Base-by-base conservation (phyloP, 2,888 invertebrate species). In the Linnaemya tessellans region DNA sequence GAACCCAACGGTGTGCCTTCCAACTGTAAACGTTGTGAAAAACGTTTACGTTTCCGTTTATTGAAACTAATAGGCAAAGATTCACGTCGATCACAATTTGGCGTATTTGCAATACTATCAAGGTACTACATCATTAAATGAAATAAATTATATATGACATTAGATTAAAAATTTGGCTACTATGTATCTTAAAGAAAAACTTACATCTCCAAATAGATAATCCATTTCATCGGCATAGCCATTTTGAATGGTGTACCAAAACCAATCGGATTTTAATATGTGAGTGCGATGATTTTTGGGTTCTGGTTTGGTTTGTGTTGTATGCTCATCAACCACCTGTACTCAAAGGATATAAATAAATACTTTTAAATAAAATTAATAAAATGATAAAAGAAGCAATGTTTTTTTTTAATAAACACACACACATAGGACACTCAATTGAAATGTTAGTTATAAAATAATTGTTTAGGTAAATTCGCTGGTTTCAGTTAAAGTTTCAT, bases 161-260 rank as follows among this genome's bases (percentile, higher is more conserved):
- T n/a, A 41, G n/a, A 49, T 71, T 22, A 4, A 46, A 49, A 10
- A 7, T 3, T 3, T n/a, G 25, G 25, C n/a, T 35, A 25, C n/a
- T n/a, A n/a, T n/a, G n/a, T 46, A 49, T 49, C n/a, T 62, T 18
- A 64, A 10, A 41, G 11, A 4, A 3, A 20, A 60, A 94, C 95
- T 95, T 94, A 96, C 97, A 93, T 97, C 96, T 93, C 96, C 96
- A 90, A 97, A 97, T 20, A 96, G 94, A 93, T 98, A 98, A 88
- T 98, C 96, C 90, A 96, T 95, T 92, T 98, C 99, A 90, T 97
- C 96, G 85, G 98, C 97, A 87, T 97, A 97, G 90, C 98, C 98
- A 94, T 98, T 98, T 93, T 98, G 98, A 86, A 99, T 97, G 65
- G 98, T 98, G 51, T 97, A 97, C 99, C 99, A 99, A 93, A 99